A percentile compares a stretch with the other conserved stretches of the same genome.
phyloP scores from a whole-genome alignment of 1,140 invertebrate genomes.

The Drosophila miranda region DNA sequence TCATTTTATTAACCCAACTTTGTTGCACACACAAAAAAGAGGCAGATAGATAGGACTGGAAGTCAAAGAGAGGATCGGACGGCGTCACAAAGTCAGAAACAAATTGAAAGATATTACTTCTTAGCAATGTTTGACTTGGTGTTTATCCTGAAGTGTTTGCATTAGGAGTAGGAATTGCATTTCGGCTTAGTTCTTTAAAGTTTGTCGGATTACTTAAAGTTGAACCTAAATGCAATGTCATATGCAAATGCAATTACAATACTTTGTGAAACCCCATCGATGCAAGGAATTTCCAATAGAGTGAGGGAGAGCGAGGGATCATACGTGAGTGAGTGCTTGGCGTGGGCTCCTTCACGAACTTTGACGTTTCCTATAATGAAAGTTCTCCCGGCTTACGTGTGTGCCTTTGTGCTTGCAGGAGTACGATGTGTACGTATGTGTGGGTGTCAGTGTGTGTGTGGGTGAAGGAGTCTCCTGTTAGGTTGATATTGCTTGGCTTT shows the following conservation, averaged over 20 bases:
- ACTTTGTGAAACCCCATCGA: conserved; percentile 11
- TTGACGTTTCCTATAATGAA: conserved; percentile 75
- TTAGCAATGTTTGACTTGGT: background rate
- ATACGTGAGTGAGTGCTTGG: conserved; percentile 21
- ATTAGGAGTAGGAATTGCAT: background rate
- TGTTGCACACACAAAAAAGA: conserved; percentile 19
- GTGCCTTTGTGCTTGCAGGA: background rate
- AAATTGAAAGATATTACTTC: background rate
- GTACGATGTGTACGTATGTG: conserved; percentile 9
- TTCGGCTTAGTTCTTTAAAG: background rate
- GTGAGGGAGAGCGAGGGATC: background rate
- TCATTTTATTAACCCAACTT: conserved; percentile 60
- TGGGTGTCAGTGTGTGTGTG: conserved; percentile 16
- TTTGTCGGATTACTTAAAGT: conserved; percentile 5
- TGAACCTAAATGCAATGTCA: conserved; percentile 44
- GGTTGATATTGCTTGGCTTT: conserved; percentile 56
- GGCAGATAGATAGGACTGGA: background rate
- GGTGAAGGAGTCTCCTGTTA: conserved; percentile 39
- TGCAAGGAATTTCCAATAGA: conserved; percentile 1
- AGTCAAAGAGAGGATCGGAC: background rate
- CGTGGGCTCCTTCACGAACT: conserved; percentile 43
- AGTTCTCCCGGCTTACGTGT: conserved; percentile 46
- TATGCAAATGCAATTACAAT: conserved; percentile 68
- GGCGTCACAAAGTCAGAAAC: background rate
- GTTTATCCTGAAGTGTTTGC: background rate